A percentile compares a stretch with the other conserved stretches of the same genome.
Conservation (phyloP, 1,140 invertebrate genomes). For the Drosophila baimaii region DNA sequence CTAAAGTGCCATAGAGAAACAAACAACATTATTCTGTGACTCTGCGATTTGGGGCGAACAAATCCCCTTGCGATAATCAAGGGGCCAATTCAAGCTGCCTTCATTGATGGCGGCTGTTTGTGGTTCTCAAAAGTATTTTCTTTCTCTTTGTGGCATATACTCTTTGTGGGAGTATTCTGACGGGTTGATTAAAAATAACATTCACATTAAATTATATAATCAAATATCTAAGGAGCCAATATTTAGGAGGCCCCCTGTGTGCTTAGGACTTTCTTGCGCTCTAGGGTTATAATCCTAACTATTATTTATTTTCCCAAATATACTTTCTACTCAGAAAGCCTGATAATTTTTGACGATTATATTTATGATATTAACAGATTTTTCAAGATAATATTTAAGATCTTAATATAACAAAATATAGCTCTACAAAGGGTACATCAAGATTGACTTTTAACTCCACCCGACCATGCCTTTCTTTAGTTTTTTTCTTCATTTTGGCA, state of each 20-base stretch:
- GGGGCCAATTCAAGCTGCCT: slow-evolving; percentile 61
- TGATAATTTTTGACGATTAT: too few species aligned
- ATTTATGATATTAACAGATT: not conserved
- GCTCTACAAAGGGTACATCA: slow-evolving; percentile 1
- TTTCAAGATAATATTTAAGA: not conserved
- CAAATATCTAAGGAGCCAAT: not conserved
- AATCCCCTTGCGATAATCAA: slow-evolving; percentile 70
- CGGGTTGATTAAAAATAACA: not conserved
- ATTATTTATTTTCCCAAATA: too few species aligned
- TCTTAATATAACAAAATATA: too few species aligned
- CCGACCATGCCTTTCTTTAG: slow-evolving; percentile 18
- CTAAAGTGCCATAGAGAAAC: slow-evolving; percentile 57
- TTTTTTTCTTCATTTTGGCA: slow-evolving; percentile 30
- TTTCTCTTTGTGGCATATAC: not conserved
- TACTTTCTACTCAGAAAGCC: too few species aligned
- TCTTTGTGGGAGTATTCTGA: not conserved
- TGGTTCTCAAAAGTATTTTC: slow-evolving; percentile 29
- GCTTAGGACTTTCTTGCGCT: too few species aligned
- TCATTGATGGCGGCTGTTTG: slow-evolving; percentile 49
- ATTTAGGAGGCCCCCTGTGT: too few species aligned
- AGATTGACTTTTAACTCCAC: not conserved
- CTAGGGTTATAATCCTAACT: too few species aligned
- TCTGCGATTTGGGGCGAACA: slow-evolving; percentile 58
- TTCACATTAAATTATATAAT: not conserved
- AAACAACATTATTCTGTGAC: slow-evolving; percentile 66